These are phyloP conservation scores for Gadus chalcogrammus DNA, from an alignment of 2,113 vertebrate species.

Conservation along the genomic window DNA sequence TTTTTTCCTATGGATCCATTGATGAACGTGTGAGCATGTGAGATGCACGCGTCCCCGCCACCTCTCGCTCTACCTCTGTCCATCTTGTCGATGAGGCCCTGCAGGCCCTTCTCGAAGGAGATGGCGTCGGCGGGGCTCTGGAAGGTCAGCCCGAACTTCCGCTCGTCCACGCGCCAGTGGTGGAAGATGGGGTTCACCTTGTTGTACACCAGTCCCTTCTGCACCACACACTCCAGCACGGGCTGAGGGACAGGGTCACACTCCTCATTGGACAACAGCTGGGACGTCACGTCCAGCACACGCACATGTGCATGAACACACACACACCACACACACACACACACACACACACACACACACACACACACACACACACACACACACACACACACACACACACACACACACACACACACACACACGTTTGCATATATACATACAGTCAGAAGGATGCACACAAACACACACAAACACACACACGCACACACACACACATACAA, in stretches of 20 bases:
- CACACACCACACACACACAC: too few relatives aligned
- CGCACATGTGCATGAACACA: too few relatives aligned
- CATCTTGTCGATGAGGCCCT: constrained; percentile 80
- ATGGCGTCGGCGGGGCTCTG: constrained; percentile 88
- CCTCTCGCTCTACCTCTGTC: constrained; percentile 73
- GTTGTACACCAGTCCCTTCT: constrained; percentile 86
- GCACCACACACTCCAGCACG: constrained; percentile 84
- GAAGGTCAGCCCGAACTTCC: constrained; percentile 89
- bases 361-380: neutral
- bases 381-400: too few relatives aligned
- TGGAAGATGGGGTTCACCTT: constrained; percentile 95
- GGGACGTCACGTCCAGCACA: too few relatives aligned
- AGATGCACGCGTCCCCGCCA: neutral
- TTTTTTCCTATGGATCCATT: too few relatives aligned
- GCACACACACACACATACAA: constrained; percentile 60
- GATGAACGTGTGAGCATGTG: too few relatives aligned
- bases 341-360: too few relatives aligned
- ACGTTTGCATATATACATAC: neutral
- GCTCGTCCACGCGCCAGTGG: constrained; percentile 88
- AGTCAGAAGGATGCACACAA: neutral
- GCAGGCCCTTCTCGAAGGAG: constrained; percentile 84
- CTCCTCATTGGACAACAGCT: too few relatives aligned
- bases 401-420: too few relatives aligned
- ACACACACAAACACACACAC: constrained; percentile 41
- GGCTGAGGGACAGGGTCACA: constrained; percentile 63